phyloP scores from a whole-genome alignment of 2,113 vertebrate genomes.

The Pangasianodon gigas region DNA sequence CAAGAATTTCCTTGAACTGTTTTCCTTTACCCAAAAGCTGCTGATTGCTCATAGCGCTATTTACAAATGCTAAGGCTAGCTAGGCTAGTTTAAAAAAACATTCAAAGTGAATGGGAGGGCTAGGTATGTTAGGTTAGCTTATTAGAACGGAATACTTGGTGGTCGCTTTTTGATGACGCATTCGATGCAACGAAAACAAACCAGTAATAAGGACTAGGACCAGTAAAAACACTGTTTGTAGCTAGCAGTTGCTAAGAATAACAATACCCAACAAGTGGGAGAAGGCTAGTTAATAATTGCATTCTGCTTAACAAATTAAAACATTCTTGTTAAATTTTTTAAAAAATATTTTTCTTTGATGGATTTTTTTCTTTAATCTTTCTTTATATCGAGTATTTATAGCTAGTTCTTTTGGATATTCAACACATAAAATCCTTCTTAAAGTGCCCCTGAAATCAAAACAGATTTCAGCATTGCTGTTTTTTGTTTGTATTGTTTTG shows the following conservation, averaged over 20 bases:
- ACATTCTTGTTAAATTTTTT: too few relatives aligned
- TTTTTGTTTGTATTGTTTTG: not conserved
- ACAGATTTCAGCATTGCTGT: not conserved
- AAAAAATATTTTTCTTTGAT: not conserved
- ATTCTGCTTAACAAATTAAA: not conserved
- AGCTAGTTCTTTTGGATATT: not conserved
- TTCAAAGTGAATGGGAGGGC: not conserved
- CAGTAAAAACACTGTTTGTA: too few relatives aligned
- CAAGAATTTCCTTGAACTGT: not conserved
- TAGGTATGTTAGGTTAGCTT: not conserved
- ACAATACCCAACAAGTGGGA: not conserved
- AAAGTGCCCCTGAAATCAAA: not conserved
- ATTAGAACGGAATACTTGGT: not conserved
- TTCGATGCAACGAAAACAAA: not conserved
- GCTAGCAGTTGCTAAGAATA: not conserved
- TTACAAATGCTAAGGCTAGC: not conserved
- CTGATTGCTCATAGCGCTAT: not conserved
- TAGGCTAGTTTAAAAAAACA: too few relatives aligned
- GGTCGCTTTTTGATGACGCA: slow-evolving; percentile 11
- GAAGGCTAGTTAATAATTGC: not conserved
- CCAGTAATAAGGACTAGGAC: not conserved
- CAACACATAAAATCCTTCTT: not conserved
- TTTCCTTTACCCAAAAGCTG: not conserved
- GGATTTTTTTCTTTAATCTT: not conserved
- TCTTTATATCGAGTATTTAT: not conserved